Evolutionary conservation across 2,888 invertebrate genomes (phyloP), one percentile per base, ranked within the genome.

Genomic region (Alloscopus bannaensis): DNA sequence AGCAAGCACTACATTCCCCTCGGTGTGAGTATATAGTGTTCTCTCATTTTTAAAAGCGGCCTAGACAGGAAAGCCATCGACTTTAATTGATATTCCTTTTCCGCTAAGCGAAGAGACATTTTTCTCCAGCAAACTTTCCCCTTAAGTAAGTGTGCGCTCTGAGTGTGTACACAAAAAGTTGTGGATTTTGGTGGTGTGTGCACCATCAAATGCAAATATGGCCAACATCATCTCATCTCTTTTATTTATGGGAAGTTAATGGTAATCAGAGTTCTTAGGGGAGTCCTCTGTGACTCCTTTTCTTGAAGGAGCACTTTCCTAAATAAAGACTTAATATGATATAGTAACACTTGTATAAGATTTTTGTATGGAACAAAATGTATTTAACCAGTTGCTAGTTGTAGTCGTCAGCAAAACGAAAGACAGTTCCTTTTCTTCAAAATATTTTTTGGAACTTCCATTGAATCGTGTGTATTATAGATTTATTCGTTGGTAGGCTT

Each of bases 221-320:
- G 31, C 16, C 31, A 36, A 50, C 45, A 70, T 42, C 52, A 52
- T 62, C 60, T 71, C 71, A 71, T 71, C 62, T 52, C 71, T 62
- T 71, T 71, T 62, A 52, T 71, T 71, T 71, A 71, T 71, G 71
- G 47, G 71, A 71, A 71, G 52, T 71, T 71, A 71, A 71, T 71
- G 71, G 71, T 71, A 71, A 71, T 71, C 71, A 71, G 71, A 52
- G 71, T 52, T 71, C 60, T 71, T 62, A 71, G 71, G 57, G 52
- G 57, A 71, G 62, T 71, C 71, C 71, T 62, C 26, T 31, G 62
- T 62, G 71, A 40, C 71, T 50, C 62, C n/a, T 28, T n/a, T 57
- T 3, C 47, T 52, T 24, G n/a, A 22, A 22, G 36, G 36, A 36
- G 6, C n/a, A n/a, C n/a, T n/a, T n/a, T n/a, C n/a, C n/a, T n/a